Conservation (phyloP, 2,113 vertebrate species). For the Aphyosemion australe region DNA sequence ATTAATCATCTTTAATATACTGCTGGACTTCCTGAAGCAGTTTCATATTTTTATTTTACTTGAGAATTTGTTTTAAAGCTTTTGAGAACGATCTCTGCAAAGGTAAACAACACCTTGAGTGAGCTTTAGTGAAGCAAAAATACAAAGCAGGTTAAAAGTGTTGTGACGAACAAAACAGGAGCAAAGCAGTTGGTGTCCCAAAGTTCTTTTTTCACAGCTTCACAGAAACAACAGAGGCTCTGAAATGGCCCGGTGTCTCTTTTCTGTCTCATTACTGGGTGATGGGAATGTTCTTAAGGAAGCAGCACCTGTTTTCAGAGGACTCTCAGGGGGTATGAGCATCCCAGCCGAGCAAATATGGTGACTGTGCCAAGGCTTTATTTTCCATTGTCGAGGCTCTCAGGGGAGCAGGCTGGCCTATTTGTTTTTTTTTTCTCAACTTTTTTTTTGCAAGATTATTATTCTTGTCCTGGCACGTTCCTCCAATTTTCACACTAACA, state of each 20-base stretch:
- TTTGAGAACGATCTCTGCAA: background rate
- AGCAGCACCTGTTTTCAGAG: constrained; percentile 20
- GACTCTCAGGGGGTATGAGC: constrained; percentile 22
- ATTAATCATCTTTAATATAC: background rate
- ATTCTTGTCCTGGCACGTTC: constrained; percentile 18
- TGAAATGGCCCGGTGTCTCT: background rate
- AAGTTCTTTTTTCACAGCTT: background rate
- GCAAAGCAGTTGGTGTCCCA: background rate
- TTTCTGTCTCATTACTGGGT: constrained; percentile 21
- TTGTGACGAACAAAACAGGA: constrained; percentile 5
- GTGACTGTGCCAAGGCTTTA: constrained; percentile 2
- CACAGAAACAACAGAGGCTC: constrained; percentile 10
- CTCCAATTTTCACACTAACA: constrained; percentile 1
- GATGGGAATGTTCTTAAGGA: constrained; percentile 13
- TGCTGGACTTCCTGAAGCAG: background rate
- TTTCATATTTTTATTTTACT: background rate
- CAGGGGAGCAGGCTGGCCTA: constrained; percentile 12
- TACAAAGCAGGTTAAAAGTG: background rate
- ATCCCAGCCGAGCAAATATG: constrained; percentile 17
- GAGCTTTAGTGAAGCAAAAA: constrained; percentile 4
- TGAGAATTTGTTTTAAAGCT: background rate
- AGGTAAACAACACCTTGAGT: background rate
- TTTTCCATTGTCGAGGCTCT: constrained; percentile 19
- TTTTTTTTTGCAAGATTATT: constrained; percentile 42
- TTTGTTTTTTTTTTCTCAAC: constrained; percentile 26